These are phyloP conservation scores for Drosophila atripex DNA, from an alignment of 2,888 invertebrate genomes.

Conservation along the genomic window DNA sequence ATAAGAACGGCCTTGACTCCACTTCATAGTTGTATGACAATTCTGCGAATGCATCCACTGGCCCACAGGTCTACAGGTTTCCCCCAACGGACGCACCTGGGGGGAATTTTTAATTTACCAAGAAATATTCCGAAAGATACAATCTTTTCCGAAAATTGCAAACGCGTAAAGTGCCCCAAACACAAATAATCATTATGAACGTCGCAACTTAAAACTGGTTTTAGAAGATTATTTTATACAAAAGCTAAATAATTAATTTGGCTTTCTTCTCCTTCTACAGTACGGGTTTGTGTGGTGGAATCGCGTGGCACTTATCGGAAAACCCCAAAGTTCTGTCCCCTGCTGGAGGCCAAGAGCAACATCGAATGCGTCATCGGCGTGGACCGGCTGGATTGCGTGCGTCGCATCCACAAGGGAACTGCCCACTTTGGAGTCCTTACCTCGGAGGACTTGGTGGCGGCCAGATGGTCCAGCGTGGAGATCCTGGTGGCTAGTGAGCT, in stretches of 20 bases:
- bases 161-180: slow-evolving; percentile 2
- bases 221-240: slow-evolving; percentile 8
- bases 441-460: slow-evolving; percentile 92
- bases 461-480: slow-evolving; percentile 88
- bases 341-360: slow-evolving; percentile 86
- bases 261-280: slow-evolving; percentile 82
- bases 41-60: slow-evolving; percentile 56
- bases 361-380: slow-evolving; percentile 89
- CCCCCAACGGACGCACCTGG: slow-evolving; percentile 33
- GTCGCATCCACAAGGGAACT: slow-evolving; percentile 89
- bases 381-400: slow-evolving; percentile 92
- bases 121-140: slow-evolving; percentile 19
- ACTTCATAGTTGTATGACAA: slow-evolving; percentile 30
- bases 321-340: slow-evolving; percentile 87
- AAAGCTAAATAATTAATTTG: slow-evolving; percentile 16
- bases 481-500: slow-evolving; percentile 90
- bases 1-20: slow-evolving; percentile 14
- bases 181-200: slow-evolving; percentile 38
- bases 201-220: slow-evolving; percentile 28
- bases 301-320: slow-evolving; percentile 87
- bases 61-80: slow-evolving; percentile 24
- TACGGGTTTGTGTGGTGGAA: slow-evolving; percentile 89
- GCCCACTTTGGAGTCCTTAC: slow-evolving; percentile 94
- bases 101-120: slow-evolving; percentile 45
- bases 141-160: slow-evolving; percentile 27